Evolutionary conservation across 2,797 vertebrate species (phyloP).

Genomic region (Avahi laniger): DNA sequence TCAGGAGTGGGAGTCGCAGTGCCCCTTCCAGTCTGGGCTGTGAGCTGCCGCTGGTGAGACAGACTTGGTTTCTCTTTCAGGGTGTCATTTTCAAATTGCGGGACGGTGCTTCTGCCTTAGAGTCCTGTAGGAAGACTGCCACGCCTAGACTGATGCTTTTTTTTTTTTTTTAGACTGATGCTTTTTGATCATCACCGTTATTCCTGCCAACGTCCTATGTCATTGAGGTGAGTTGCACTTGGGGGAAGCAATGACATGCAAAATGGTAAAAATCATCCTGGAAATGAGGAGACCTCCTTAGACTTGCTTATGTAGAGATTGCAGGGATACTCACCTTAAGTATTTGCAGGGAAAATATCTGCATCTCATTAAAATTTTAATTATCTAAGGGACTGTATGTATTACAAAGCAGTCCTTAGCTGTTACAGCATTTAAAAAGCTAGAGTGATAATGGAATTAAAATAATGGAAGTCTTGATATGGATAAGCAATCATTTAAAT

Average conservation of each 20-base stretch:
- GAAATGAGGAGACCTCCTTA: background rate
- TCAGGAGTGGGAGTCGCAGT: background rate
- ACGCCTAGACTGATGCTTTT: background rate
- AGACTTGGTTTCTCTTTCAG: slow-evolving; percentile 37
- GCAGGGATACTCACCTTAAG: background rate
- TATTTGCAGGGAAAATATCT: background rate
- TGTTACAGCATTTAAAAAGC: background rate
- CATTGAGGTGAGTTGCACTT: slow-evolving; percentile 65
- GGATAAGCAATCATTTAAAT: background rate
- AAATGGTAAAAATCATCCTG: background rate
- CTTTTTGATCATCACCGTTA: slow-evolving; percentile 1
- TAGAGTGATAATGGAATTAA: background rate
- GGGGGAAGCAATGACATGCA: slow-evolving; percentile 22
- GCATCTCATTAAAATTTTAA: background rate
- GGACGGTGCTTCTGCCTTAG: background rate
- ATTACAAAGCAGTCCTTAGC: background rate
- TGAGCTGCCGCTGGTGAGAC: background rate
- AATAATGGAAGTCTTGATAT: background rate
- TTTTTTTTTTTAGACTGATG: background rate
- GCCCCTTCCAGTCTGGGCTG: background rate
- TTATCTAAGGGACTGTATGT: background rate
- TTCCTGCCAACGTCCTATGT: slow-evolving; percentile 1
- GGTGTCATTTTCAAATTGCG: background rate
- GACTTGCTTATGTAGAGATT: background rate
- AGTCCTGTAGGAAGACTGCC: background rate